These are phyloP conservation scores for Drosophila baimaii DNA, from an alignment of 1,140 invertebrate species.

Conservation along the genomic window DNA sequence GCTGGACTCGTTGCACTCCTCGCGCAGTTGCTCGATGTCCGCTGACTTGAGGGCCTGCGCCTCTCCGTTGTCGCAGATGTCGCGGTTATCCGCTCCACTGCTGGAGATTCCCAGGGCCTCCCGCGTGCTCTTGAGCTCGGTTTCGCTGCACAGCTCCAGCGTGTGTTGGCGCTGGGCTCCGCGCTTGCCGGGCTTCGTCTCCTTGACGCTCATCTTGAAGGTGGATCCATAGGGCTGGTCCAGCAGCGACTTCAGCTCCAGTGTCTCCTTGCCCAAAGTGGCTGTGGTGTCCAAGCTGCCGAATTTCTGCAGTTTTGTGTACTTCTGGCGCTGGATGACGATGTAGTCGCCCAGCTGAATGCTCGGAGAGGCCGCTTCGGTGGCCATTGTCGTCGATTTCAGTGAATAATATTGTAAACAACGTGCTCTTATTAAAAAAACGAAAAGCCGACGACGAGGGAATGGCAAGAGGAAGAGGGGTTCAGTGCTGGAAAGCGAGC, in stretches of 20 bases:
- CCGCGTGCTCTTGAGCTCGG: constrained; percentile 84
- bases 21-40: constrained; percentile 91
- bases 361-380: constrained; percentile 8
- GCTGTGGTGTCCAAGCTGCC: constrained; percentile 86
- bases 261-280: constrained; percentile 89
- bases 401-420: constrained; percentile 28
- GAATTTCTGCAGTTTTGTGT: constrained; percentile 90
- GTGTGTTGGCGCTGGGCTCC: constrained; percentile 86
- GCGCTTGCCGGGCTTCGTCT: constrained; percentile 60
- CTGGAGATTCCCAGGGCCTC: constrained; percentile 86
- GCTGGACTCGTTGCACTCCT: constrained; percentile 89
- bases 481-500: constrained; percentile 4
- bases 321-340: constrained; percentile 90
- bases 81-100: constrained; percentile 92
- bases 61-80: constrained; percentile 92
- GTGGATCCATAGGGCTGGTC: constrained; percentile 91
- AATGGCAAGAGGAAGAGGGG: background rate
- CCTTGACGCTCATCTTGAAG: constrained; percentile 90
- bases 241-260: constrained; percentile 89
- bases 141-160: constrained; percentile 86
- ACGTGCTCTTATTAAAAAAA: constrained; percentile 34
- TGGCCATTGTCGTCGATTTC: constrained; percentile 29
- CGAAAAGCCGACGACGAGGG: constrained; percentile 12
- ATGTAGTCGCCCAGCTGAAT: constrained; percentile 89
- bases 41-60: constrained; percentile 92